phyloP scores from a whole-genome alignment of 2,888 invertebrate genomes.

The Hypomecis atomaria region DNA sequence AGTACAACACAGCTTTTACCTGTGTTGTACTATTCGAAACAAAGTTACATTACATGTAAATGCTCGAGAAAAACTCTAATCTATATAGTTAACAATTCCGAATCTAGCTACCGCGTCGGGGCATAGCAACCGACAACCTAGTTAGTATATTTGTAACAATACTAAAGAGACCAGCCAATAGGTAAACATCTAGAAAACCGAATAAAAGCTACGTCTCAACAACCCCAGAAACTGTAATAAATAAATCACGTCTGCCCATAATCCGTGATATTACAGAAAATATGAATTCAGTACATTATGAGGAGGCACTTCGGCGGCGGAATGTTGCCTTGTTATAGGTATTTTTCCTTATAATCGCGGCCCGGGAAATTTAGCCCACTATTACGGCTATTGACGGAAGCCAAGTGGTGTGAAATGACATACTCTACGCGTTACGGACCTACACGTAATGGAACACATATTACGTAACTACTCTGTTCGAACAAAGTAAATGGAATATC shows the following conservation, averaged over 20 bases:
- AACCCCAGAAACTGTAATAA: slow-evolving; percentile 8
- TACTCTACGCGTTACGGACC: slow-evolving; percentile 38
- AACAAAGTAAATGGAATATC: too few relatives aligned
- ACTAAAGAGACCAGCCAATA: too few relatives aligned
- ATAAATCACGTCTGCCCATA: slow-evolving; percentile 14
- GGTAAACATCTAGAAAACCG: too few relatives aligned
- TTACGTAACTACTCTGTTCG: not conserved
- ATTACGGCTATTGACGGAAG: slow-evolving; percentile 45
- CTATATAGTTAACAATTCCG: too few relatives aligned
- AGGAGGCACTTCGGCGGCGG: slow-evolving; percentile 23
- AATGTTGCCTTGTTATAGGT: slow-evolving; percentile 23
- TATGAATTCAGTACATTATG: slow-evolving; percentile 32
- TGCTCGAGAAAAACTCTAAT: too few relatives aligned
- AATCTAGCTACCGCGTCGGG: too few relatives aligned
- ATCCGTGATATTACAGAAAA: slow-evolving; percentile 27
- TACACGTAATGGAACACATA: not conserved
- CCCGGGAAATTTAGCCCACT: slow-evolving; percentile 32
- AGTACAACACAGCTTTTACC: too few relatives aligned
- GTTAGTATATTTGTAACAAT: too few relatives aligned
- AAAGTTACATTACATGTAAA: too few relatives aligned
- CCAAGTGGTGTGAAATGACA: slow-evolving; percentile 59
- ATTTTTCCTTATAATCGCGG: slow-evolving; percentile 41
- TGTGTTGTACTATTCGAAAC: too few relatives aligned
- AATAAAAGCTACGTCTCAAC: not conserved
- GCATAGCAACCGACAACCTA: too few relatives aligned